Percentiles rank a stretch among this genome's conserved stretches.
Evolutionary conservation across 2,797 vertebrate species (phyloP).

Genomic region (Pseudotriccus pelzelni): DNA sequence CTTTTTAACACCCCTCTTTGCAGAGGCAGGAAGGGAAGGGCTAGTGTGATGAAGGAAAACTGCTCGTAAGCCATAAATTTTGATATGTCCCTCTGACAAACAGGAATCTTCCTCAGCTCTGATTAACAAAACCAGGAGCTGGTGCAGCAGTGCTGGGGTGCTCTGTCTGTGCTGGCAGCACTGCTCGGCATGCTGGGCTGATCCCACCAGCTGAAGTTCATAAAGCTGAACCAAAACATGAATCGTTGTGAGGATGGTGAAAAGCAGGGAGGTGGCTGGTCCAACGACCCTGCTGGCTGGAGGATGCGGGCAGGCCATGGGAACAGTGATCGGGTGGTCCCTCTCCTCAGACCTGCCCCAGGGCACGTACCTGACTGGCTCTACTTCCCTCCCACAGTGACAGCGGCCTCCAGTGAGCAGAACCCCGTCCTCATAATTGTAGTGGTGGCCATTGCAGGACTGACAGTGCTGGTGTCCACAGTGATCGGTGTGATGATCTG

Average conservation of each 20-base stretch:
- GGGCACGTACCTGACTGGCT: rapidly evolving
- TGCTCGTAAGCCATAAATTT: conserved; percentile 52
- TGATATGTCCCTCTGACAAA: conserved; percentile 11
- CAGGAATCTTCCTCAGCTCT: background rate
- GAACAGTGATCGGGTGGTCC: background rate
- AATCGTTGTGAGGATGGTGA: background rate
- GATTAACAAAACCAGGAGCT: background rate
- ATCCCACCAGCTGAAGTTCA: background rate
- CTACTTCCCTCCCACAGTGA: conserved; percentile 71
- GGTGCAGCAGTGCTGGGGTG: background rate
- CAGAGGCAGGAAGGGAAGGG: conserved; percentile 41
- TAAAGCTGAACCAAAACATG: background rate
- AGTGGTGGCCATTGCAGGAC: conserved; percentile 86
- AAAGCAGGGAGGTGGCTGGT: rapidly evolving
- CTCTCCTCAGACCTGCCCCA: background rate
- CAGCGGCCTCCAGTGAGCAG: conserved; percentile 87
- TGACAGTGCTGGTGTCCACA: conserved; percentile 88
- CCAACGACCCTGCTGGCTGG: background rate
- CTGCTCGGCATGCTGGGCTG: background rate
- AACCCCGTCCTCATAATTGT: conserved; percentile 85
- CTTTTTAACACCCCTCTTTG: conserved; percentile 38
- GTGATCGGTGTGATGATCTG: conserved; percentile 86
- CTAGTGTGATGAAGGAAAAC: conserved; percentile 52
- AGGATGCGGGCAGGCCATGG: rapidly evolving
- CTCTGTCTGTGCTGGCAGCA: rapidly evolving